Conservation (phyloP, 1,140 invertebrate genomes). For the Heliconius nattereri region DNA sequence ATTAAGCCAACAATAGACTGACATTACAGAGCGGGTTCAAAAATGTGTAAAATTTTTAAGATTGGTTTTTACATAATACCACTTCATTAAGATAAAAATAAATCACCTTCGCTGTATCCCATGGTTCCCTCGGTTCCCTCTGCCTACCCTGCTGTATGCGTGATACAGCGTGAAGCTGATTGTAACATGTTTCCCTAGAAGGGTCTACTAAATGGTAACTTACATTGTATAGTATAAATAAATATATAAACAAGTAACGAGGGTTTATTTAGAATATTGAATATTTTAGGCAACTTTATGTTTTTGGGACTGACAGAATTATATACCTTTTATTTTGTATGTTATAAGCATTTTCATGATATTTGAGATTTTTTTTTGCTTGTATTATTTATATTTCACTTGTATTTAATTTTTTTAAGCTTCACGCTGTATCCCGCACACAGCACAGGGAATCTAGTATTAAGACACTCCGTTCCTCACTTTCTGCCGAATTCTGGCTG, state of each 20-base stretch:
- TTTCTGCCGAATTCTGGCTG: too few species aligned
- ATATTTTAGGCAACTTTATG: not conserved
- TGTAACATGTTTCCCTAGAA: not conserved
- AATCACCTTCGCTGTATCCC: too few species aligned
- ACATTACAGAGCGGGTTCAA: not conserved
- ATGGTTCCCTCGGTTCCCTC: too few species aligned
- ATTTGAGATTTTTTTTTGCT: too few species aligned
- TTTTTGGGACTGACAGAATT: not conserved
- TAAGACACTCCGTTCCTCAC: too few species aligned
- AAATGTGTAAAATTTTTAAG: not conserved
- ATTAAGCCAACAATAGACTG: constrained; percentile 34
- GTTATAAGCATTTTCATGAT: not conserved
- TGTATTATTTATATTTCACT: too few species aligned
- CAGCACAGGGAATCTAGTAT: too few species aligned
- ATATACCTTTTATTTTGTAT: not conserved
- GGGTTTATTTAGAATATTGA: not conserved
- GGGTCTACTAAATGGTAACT: not conserved
- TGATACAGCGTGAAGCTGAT: too few species aligned
- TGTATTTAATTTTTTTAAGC: too few species aligned
- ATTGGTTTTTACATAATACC: not conserved
- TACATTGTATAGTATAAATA: not conserved
- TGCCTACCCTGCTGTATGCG: too few species aligned
- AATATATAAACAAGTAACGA: not conserved
- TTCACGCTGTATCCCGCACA: too few species aligned
- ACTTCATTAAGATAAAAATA: too few species aligned